These are phyloP conservation scores for Drosophila helvetica DNA, from an alignment of 2,888 invertebrate species.

Conservation along the genomic window DNA sequence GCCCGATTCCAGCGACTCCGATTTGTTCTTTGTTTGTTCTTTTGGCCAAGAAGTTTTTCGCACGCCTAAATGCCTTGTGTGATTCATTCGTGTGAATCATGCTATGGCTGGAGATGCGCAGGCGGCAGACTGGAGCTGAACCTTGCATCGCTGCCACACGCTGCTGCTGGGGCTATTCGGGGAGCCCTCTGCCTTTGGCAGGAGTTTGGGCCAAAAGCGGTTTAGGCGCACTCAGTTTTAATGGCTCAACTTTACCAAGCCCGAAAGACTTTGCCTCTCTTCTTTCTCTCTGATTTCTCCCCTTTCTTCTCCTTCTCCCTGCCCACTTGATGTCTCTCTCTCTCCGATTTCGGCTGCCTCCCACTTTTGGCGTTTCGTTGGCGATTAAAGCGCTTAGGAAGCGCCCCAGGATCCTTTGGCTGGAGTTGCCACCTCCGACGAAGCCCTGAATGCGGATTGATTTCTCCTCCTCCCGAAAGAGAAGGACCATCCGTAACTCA, in stretches of 20 bases:
- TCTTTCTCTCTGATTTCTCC: background rate
- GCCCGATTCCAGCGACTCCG: conserved; percentile 4
- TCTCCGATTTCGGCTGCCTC: background rate
- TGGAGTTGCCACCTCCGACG: no score
- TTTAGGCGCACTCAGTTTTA: conserved; percentile 51
- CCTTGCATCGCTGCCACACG: background rate
- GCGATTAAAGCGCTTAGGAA: background rate
- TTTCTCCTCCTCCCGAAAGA: background rate
- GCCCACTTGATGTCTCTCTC: no score
- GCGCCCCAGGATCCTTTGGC: background rate
- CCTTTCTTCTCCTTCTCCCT: background rate
- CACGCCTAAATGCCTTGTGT: conserved; percentile 16
- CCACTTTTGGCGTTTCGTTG: background rate
- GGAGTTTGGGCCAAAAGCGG: conserved; percentile 8
- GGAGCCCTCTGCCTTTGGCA: conserved; percentile 14
- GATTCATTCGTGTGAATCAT: conserved; percentile 20
- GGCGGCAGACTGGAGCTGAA: conserved; percentile 5
- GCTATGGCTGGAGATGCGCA: background rate
- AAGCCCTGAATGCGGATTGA: background rate
- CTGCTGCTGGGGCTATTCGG: conserved; percentile 21
- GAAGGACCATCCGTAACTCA: background rate
- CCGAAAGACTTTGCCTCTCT: conserved; percentile 5
- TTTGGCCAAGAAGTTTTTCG: conserved; percentile 18
- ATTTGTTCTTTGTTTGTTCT: conserved; percentile 28
- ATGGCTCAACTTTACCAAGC: conserved; percentile 56